Conservation (phyloP, 2,113 vertebrate genomes). For the Phainopepla nitens region DNA sequence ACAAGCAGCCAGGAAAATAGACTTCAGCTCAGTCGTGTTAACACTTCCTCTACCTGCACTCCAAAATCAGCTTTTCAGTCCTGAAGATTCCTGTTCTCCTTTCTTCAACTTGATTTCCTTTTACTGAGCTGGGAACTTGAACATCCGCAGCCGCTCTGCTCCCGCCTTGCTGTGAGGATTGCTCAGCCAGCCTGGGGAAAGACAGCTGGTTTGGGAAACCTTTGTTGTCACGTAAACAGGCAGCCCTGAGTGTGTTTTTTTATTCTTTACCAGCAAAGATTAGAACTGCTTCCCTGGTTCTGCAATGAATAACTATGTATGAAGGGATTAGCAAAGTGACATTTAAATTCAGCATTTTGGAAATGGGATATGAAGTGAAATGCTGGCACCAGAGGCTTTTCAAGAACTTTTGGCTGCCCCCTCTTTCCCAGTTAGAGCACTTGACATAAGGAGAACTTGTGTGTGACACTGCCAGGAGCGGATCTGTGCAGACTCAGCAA, state of each 20-base stretch:
- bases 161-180: not conserved
- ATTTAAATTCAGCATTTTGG: not conserved
- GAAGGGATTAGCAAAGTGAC: not conserved
- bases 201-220: not conserved
- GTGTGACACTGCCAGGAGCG: not conserved
- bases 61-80: not conserved
- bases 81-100: not conserved
- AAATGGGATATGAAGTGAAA: not conserved
- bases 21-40: not conserved
- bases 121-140: not conserved
- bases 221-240: not conserved
- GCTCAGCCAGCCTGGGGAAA: not conserved
- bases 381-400: not conserved
- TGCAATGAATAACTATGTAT: not conserved
- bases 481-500: not conserved
- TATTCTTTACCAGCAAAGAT: not conserved
- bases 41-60: not conserved
- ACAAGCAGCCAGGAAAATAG: not conserved
- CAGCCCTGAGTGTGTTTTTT: not conserved
- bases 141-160: not conserved
- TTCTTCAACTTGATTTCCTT: not conserved
- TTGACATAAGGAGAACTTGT: not conserved
- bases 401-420: not conserved
- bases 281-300: not conserved
- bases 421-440: not conserved